These are phyloP conservation scores for Drosophila prosaltans DNA, from an alignment of 1,140 invertebrate genomes.

Conservation along the genomic window DNA sequence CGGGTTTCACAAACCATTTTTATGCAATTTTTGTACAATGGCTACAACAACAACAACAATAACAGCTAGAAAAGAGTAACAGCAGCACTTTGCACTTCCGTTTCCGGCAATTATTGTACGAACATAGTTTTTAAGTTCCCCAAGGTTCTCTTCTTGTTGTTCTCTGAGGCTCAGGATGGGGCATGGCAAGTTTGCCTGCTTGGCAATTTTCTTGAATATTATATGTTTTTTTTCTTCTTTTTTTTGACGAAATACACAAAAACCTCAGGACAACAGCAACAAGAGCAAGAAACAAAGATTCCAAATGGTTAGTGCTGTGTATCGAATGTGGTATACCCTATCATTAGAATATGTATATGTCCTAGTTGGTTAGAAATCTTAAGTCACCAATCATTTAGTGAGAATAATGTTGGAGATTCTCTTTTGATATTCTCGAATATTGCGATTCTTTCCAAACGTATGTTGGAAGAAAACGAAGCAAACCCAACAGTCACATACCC, in stretches of 20 bases:
- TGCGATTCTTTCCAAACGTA: too few species aligned
- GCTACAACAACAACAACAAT: constrained; percentile 16
- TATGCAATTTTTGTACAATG: constrained; percentile 53
- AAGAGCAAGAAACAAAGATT: background rate
- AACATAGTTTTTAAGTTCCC: constrained; percentile 38
- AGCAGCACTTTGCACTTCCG: constrained; percentile 77
- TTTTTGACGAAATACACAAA: constrained; percentile 29
- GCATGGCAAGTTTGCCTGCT: constrained; percentile 27
- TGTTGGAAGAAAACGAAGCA: too few species aligned
- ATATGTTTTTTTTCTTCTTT: constrained; percentile 19
- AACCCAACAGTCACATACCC: background rate
- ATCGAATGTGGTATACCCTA: background rate
- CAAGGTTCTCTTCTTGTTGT: constrained; percentile 14
- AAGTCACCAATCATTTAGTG: too few species aligned
- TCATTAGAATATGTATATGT: background rate
- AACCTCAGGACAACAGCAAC: constrained; percentile 1
- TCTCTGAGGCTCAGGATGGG: constrained; percentile 4
- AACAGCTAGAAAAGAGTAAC: constrained; percentile 32
- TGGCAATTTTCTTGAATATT: constrained; percentile 52
- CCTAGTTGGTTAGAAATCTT: background rate
- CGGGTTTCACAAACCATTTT: constrained; percentile 48
- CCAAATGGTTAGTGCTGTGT: background rate
- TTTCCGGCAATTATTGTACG: constrained; percentile 75
- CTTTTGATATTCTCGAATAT: too few species aligned
- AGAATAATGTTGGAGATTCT: too few species aligned